Percentiles rank a stretch among this genome's conserved stretches.
phyloP scores from a whole-genome alignment of 2,888 invertebrate genomes.

The Tetrapedia diversipes region DNA sequence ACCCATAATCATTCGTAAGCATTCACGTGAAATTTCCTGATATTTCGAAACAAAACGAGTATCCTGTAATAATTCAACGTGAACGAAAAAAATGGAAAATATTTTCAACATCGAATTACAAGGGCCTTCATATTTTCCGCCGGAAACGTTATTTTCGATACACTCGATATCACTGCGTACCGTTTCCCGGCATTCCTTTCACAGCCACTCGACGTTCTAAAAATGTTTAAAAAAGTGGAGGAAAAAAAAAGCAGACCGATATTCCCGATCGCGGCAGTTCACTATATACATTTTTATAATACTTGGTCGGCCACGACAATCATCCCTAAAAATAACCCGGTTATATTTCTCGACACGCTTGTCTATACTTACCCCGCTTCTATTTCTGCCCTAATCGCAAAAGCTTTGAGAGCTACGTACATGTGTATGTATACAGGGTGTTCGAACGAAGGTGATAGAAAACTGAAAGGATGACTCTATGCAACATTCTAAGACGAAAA shows the following conservation, averaged over 20 bases:
- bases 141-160: background rate
- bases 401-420: constrained; percentile 11
- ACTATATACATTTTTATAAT: constrained; percentile 2
- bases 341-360: constrained; percentile 22
- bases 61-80: too few relatives aligned
- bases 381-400: constrained; percentile 23
- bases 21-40: too few relatives aligned
- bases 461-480: too few relatives aligned
- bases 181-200: background rate
- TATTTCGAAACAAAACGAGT: background rate
- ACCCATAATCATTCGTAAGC: too few relatives aligned
- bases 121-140: too few relatives aligned
- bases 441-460: too few relatives aligned
- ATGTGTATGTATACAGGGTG: too few relatives aligned
- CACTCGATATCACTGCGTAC: background rate
- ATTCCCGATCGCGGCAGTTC: background rate
- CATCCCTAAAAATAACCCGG: constrained; percentile 17
- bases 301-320: background rate
- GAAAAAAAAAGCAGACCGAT: background rate
- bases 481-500: too few relatives aligned
- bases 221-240: background rate
- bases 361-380: constrained; percentile 17
- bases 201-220: constrained; percentile 1
- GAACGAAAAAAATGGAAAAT: background rate
- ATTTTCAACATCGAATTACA: background rate